phyloP scores from a whole-genome alignment of 2,888 invertebrate species.

The Phasia obesa region DNA sequence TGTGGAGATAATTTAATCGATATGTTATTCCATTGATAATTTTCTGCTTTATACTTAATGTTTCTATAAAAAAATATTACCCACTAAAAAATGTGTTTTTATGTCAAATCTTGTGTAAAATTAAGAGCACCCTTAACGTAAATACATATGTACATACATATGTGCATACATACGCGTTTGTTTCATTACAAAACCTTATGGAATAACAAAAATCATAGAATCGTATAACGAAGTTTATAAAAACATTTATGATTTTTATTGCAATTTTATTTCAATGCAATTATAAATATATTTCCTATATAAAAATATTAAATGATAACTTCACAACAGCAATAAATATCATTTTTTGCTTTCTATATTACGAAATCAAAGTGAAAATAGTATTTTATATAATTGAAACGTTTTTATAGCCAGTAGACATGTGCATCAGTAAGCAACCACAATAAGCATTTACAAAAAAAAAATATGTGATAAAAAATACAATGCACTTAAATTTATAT shows the following conservation, averaged over 20 bases:
- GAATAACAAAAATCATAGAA: not conserved
- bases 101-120: too few species aligned
- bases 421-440: not conserved
- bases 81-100: too few species aligned
- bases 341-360: not conserved
- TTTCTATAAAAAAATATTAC: too few species aligned
- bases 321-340: conserved; percentile 42
- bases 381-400: too few species aligned
- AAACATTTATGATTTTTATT: not conserved
- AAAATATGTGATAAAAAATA: too few species aligned
- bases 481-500: not conserved
- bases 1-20: too few species aligned
- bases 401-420: too few species aligned
- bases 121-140: too few species aligned
- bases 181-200: not conserved
- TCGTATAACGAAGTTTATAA: not conserved
- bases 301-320: conserved; percentile 40
- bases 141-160: too few species aligned
- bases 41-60: too few species aligned
- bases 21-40: too few species aligned
- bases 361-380: too few species aligned
- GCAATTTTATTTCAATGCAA: conserved; percentile 27
- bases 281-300: conserved; percentile 47
- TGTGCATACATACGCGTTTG: not conserved
- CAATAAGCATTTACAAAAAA: conserved; percentile 5